Evolutionary conservation across 2,888 invertebrate genomes (phyloP), one percentile per base, ranked within the genome.

Genomic region (Ptychoptera contaminata): DNA sequence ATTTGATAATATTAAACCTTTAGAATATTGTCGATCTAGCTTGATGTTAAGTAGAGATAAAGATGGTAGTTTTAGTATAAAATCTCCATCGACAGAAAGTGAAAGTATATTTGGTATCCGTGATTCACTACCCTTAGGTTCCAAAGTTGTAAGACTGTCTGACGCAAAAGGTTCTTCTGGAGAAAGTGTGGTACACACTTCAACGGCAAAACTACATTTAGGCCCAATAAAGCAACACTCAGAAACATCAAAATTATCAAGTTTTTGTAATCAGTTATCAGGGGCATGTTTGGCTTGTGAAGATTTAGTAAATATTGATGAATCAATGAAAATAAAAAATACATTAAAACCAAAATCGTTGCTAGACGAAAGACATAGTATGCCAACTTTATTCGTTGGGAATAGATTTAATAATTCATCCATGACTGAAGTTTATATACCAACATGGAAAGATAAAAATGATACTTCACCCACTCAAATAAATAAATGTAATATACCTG

Each of bases 291-390:
- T 73, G 63, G 78, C 77, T 9, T 80, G 77, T 57, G 80, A 81
- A 60, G 74, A 82, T 67, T 63, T 82, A 49, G 70, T 73, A 10
- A 74, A 76, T 59, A 69, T 80, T 55, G 73, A 76, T 56, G 76
- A 74, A 54, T 72, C 73, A 58, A 68, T 68, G 9, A 69, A 69
- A 58, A 69, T 77, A 37, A 64, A 66, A 51, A 64, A 61, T 46
- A 42, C 37, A 8, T 45, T 45, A 34, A 16, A 43, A 54, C 67
- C 41, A 62, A 65, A 15, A 42, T 54, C 50, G 59, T 59, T 35
- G 61, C 60, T 44, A 51, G 67, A 49, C 8, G 72, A 70, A 31
- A 68, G 80, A 29, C 77, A 77, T 52, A 81, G 79, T 58, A 78
- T 77, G 61, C 81, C 81, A 8, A 73, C 76, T 51, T 71, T 71